Base-by-base conservation (phyloP, 2,888 invertebrate species). In the Tetragonisca angustula region DNA sequence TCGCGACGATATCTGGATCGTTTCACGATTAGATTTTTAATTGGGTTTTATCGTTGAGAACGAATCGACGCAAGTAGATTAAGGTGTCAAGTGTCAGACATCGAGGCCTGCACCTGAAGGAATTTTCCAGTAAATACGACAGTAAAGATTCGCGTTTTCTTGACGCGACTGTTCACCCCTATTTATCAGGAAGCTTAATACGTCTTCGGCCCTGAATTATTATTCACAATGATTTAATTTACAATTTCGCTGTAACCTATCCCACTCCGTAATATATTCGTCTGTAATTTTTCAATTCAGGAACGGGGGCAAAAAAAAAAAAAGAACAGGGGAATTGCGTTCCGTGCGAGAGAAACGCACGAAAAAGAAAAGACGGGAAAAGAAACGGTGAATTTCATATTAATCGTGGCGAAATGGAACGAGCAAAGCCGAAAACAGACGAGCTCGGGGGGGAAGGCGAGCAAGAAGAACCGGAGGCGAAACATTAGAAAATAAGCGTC, bases 401-500 rank as follows among this genome's bases (percentile, higher is more conserved):
- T 72, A 67, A 61, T 70, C 69, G n/a, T 5, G 49, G 27, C 24
- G 54, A 24, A 27, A 71, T 49, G 70, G 61, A 43, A 68, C 43
- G 24, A 65, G 67, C 15, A 21, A 70, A 17, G 43, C 13, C 49
- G 76, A 70, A 70, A 59, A 56, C 65, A 17, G 49, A 43, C 68
- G 27, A 56, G 54, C 9, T 56, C 43, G 19, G 13, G 21, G 32
- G 1, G 21, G 32, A 1, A 4, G 43, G 9, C 43, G 43, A 43
- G 43, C 6, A 50, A 43, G 59, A 62, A 32, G 52, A 61, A 36
- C 24, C n/a, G n/a, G 49, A 17, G 62, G 68, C 56, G 54, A 62
- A 82, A 68, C 62, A 56, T 52, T 43, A 59, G 71, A 67, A 76
- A 76, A 72, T 72, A 82, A 76, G 61, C 67, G 36, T 50, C 76